These are phyloP conservation scores for Drosophila neonasuta DNA, from an alignment of 2,888 invertebrate genomes.

Conservation along the genomic window DNA sequence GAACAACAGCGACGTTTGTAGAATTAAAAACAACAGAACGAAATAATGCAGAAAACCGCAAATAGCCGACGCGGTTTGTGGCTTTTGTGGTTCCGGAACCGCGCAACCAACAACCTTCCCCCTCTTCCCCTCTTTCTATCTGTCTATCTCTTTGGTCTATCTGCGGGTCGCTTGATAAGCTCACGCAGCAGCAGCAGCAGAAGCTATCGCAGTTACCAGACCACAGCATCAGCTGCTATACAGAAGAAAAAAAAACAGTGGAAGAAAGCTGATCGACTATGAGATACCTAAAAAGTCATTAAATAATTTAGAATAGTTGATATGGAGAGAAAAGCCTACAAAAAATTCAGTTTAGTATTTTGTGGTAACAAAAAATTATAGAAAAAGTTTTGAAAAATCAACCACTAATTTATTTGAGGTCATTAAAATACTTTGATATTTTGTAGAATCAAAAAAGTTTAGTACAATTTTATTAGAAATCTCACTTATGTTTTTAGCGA, in stretches of 20 bases:
- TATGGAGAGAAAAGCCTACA: too few relatives aligned
- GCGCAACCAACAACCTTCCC: slow-evolving; percentile 1
- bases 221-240: slow-evolving; percentile 12
- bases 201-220: slow-evolving; percentile 26
- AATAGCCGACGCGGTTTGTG: slow-evolving; percentile 59
- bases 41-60: slow-evolving; percentile 52
- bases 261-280: background rate
- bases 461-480: too few relatives aligned
- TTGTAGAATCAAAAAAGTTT: too few relatives aligned
- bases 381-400: too few relatives aligned
- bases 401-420: too few relatives aligned
- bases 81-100: slow-evolving; percentile 53
- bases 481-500: too few relatives aligned
- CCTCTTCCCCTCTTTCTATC: background rate
- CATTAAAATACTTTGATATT: too few relatives aligned
- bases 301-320: too few relatives aligned
- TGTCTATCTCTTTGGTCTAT: background rate
- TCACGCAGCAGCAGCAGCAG: slow-evolving; percentile 23
- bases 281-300: background rate
- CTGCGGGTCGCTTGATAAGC: slow-evolving; percentile 31
- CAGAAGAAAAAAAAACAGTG: background rate
- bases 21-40: slow-evolving; percentile 22
- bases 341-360: too few relatives aligned
- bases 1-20: slow-evolving; percentile 26
- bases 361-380: too few relatives aligned